phyloP scores from a whole-genome alignment of 2,797 vertebrate genomes.

The Novumbra hubbsi region DNA sequence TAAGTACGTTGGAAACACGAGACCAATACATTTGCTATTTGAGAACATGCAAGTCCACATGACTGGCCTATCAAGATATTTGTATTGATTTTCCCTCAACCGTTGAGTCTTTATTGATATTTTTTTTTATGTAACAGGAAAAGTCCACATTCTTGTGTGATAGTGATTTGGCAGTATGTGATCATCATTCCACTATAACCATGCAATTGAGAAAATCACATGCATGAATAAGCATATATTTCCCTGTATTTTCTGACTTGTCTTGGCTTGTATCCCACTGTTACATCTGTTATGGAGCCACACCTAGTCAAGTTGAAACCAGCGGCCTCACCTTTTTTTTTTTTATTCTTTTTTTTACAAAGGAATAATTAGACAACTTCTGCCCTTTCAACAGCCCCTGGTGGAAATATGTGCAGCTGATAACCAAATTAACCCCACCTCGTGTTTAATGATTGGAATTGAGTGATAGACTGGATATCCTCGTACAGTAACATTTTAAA shows the following conservation, averaged over 20 bases:
- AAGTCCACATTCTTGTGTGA: not conserved
- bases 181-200: not conserved
- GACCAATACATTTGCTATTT: not conserved
- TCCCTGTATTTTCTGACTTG: not conserved
- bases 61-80: not conserved
- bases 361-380: not conserved
- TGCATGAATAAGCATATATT: not conserved
- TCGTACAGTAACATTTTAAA: too few relatives aligned
- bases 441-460: too few relatives aligned
- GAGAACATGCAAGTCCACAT: not conserved
- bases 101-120: not conserved
- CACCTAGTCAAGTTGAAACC: not conserved
- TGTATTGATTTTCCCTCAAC: not conserved
- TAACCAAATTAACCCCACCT: too few relatives aligned
- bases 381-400: not conserved
- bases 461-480: too few relatives aligned
- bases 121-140: not conserved
- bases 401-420: not conserved
- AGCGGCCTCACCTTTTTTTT: constrained; percentile 9
- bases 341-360: not conserved
- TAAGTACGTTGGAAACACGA: too few relatives aligned
- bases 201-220: not conserved
- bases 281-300: not conserved
- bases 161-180: not conserved
- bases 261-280: not conserved